phyloP scores from a whole-genome alignment of 2,113 vertebrate species.

The Colinus virginianus region DNA sequence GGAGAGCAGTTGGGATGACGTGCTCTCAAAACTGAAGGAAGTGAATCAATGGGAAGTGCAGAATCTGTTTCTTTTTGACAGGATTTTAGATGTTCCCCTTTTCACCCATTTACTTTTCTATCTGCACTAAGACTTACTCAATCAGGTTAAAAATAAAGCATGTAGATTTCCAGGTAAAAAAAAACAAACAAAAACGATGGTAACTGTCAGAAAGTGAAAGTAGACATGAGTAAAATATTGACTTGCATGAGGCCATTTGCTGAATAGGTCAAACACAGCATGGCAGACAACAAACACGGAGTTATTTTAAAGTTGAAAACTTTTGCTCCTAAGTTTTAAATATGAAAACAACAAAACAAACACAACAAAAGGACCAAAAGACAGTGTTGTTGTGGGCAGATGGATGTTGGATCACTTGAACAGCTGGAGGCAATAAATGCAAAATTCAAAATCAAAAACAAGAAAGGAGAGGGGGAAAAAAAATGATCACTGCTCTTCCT shows the following conservation, averaged over 20 bases:
- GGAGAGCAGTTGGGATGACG: neutral
- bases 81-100: neutral
- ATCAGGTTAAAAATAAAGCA: neutral
- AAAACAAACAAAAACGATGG: neutral
- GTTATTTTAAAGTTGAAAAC: neutral
- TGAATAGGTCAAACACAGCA: neutral
- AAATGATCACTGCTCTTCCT: neutral
- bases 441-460: neutral
- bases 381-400: neutral
- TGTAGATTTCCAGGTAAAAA: neutral
- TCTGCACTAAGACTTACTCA: neutral
- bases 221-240: fast-evolving
- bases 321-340: neutral
- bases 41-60: neutral
- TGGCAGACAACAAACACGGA: neutral
- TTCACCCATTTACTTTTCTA: neutral
- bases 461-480: neutral
- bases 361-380: neutral
- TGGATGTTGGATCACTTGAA: neutral
- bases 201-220: neutral
- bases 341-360: neutral
- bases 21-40: neutral
- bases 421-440: neutral
- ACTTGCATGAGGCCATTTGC: neutral
- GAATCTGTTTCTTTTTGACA: neutral